Evolutionary conservation across 2,888 invertebrate genomes (phyloP).

Genomic region (Alcis repandata): DNA sequence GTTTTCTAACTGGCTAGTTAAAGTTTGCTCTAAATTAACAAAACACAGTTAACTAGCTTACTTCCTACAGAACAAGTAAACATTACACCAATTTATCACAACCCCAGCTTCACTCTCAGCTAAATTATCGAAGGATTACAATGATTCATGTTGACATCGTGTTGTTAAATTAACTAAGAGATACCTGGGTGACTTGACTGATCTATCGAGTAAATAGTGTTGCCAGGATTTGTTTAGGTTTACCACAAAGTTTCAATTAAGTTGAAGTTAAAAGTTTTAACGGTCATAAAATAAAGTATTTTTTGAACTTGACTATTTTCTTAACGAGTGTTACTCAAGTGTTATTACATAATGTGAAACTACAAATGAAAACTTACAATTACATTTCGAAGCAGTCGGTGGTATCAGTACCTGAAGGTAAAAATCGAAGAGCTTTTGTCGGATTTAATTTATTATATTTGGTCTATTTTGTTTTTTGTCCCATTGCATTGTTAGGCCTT

Average conservation of each 20-base stretch:
- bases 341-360: too few species aligned
- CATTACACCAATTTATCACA: conserved; percentile 10
- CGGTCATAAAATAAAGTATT: too few species aligned
- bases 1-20: not conserved
- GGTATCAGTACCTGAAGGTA: too few species aligned
- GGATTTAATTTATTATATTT: too few species aligned
- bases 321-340: too few species aligned
- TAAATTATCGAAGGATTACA: conserved; percentile 28
- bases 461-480: too few species aligned
- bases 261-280: not conserved
- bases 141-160: conserved; percentile 24
- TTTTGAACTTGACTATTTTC: too few species aligned
- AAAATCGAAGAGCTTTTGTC: too few species aligned
- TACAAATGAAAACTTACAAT: too few species aligned
- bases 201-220: conserved; percentile 34
- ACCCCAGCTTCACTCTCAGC: conserved; percentile 3
- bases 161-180: conserved; percentile 25
- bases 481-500: too few species aligned
- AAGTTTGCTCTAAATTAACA: not conserved
- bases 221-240: conserved; percentile 9
- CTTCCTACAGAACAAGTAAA: not conserved
- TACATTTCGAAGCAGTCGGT: too few species aligned
- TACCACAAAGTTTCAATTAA: not conserved
- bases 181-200: conserved; percentile 23
- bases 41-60: not conserved